phyloP scores from a whole-genome alignment of 2,797 vertebrate species.

The Gobionotothen gibberifrons region DNA sequence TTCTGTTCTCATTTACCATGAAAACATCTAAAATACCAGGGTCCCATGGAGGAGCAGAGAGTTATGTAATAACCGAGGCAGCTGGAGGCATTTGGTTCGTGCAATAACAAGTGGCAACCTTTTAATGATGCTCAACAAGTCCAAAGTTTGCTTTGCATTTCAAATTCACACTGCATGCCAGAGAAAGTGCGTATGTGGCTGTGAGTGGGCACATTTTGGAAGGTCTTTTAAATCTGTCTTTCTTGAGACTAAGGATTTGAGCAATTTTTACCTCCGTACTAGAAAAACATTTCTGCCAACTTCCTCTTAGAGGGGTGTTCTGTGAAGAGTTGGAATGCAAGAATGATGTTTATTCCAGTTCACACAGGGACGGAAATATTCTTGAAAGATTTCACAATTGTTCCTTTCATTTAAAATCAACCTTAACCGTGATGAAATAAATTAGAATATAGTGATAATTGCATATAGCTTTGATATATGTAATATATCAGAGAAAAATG shows the following conservation, averaged over 20 bases:
- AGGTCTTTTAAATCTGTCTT: constrained; percentile 4
- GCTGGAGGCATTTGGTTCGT: constrained; percentile 38
- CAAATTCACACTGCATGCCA: constrained; percentile 44
- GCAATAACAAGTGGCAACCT: constrained; percentile 31
- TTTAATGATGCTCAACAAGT: constrained; percentile 45
- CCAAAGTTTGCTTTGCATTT: constrained; percentile 53
- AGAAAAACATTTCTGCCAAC: not conserved
- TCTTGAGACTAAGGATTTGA: not conserved
- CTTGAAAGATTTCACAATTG: not conserved
- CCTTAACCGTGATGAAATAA: constrained; percentile 16
- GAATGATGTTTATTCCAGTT: not conserved
- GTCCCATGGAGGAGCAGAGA: not conserved
- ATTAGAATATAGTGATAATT: constrained; percentile 42
- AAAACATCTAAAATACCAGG: constrained; percentile 8
- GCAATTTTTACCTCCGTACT: not conserved
- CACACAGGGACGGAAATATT: not conserved
- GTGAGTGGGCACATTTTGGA: constrained; percentile 22
- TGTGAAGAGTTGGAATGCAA: not conserved
- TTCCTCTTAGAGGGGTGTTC: not conserved
- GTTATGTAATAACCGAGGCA: constrained; percentile 41
- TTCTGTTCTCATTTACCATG: constrained; percentile 16
- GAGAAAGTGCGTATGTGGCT: constrained; percentile 20
- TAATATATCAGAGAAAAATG: constrained; percentile 16
- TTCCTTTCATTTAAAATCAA: not conserved
- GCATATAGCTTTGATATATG: constrained; percentile 25